These are phyloP conservation scores for Strigops habroptila DNA, from an alignment of 2,113 vertebrate genomes.

Conservation along the genomic window DNA sequence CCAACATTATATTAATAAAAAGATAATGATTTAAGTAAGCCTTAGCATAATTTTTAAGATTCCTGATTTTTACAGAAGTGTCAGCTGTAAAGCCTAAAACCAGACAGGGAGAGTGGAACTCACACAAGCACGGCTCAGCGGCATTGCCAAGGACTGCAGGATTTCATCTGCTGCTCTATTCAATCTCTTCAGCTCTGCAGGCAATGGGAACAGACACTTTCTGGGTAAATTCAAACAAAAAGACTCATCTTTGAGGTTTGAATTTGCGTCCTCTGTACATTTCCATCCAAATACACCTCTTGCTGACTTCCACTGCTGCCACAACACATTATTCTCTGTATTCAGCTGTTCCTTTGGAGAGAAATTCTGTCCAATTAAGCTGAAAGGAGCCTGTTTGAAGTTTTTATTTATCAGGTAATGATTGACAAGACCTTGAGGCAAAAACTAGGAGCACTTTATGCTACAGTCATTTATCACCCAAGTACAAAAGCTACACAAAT, in stretches of 20 bases:
- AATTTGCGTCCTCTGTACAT: background rate
- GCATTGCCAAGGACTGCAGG: background rate
- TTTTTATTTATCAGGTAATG: slow-evolving; percentile 66
- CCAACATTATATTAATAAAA: background rate
- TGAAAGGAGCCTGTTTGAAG: slow-evolving; percentile 50
- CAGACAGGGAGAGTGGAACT: background rate
- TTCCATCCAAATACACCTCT: background rate
- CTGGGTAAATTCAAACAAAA: background rate
- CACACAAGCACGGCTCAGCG: background rate
- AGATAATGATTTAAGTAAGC: slow-evolving; percentile 21
- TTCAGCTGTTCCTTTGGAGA: background rate
- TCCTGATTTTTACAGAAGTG: background rate
- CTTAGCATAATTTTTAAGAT: background rate
- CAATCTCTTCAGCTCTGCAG: background rate
- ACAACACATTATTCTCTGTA: background rate
- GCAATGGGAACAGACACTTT: background rate
- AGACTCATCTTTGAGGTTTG: background rate
- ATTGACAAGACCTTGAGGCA: slow-evolving; percentile 66
- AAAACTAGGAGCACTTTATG: slow-evolving; percentile 23
- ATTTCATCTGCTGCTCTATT: background rate
- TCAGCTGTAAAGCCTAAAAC: background rate
- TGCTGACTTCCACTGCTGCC: background rate
- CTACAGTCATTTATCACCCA: slow-evolving; percentile 26
- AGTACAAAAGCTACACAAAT: slow-evolving; percentile 31
- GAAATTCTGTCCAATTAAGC: slow-evolving; percentile 51